Percentiles rank a stretch among this genome's conserved stretches.
These are phyloP conservation scores for Ophraella communa DNA, from an alignment of 2,888 invertebrate species.

Conservation along the genomic window DNA sequence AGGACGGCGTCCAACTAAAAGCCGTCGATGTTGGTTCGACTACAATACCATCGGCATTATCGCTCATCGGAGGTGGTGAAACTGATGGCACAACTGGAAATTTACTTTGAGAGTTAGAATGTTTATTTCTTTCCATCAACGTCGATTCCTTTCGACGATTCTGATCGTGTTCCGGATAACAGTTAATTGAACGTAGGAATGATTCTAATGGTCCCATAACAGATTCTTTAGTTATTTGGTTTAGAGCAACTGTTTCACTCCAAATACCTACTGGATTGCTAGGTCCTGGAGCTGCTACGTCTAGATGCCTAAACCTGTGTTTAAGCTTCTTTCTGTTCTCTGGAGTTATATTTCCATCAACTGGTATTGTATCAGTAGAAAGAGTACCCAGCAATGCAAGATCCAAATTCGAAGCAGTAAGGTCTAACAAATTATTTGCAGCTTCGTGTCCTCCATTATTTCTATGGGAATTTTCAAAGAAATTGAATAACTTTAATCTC, in stretches of 20 bases:
- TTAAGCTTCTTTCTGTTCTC: constrained; percentile 43
- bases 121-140: constrained; percentile 37
- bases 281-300: constrained; percentile 13
- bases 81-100: constrained; percentile 36
- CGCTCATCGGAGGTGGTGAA: constrained; percentile 47
- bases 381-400: constrained; percentile 41
- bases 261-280: constrained; percentile 38
- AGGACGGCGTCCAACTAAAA: constrained; percentile 59
- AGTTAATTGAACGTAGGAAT: constrained; percentile 55
- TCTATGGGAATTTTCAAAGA: constrained; percentile 32
- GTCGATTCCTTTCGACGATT: constrained; percentile 40
- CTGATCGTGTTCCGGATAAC: constrained; percentile 56
- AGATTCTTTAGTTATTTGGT: constrained; percentile 50
- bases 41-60: constrained; percentile 44
- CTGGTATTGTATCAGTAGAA: constrained; percentile 28
- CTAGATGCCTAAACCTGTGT: constrained; percentile 42
- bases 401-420: constrained; percentile 49
- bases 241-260: constrained; percentile 51
- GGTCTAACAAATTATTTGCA: constrained; percentile 40
- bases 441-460: constrained; percentile 11
- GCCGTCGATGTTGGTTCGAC: constrained; percentile 47
- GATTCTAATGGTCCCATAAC: constrained; percentile 57
- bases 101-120: constrained; percentile 30
- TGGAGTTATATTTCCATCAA: constrained; percentile 33
- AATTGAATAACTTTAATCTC: constrained; percentile 66